Conservation (phyloP, 2,797 vertebrate genomes). For the Protosalanx chinensis region DNA sequence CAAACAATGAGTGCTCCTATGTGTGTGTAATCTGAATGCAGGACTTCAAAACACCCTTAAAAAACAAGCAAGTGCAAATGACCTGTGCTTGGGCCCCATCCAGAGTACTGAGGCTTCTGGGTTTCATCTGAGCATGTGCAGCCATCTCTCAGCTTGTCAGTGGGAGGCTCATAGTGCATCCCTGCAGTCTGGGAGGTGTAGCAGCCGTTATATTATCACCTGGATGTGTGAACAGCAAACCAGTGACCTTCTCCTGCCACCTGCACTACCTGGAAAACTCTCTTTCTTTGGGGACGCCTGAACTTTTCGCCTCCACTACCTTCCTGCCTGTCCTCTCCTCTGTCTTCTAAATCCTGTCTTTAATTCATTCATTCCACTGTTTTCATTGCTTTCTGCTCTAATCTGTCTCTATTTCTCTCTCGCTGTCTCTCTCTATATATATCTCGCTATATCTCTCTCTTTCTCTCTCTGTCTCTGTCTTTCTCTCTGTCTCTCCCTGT, state of each 20-base stretch:
- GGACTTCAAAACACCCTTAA: slow-evolving; percentile 46
- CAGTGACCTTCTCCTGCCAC: slow-evolving; percentile 69
- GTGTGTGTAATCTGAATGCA: neutral
- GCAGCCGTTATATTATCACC: slow-evolving; percentile 83
- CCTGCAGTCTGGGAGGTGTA: slow-evolving; percentile 58
- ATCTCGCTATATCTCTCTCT: neutral
- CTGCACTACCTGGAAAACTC: slow-evolving; percentile 54
- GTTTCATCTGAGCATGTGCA: slow-evolving; percentile 74
- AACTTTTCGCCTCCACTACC: neutral
- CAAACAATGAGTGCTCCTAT: slow-evolving; percentile 11
- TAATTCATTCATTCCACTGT: neutral
- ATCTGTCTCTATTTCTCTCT: neutral
- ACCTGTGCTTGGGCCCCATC: slow-evolving; percentile 69
- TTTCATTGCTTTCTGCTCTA: neutral
- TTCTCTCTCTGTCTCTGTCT: neutral
- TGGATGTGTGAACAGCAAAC: slow-evolving; percentile 74
- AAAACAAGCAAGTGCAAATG: slow-evolving; percentile 60
- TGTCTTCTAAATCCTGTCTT: slow-evolving; percentile 20
- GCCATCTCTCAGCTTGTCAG: slow-evolving; percentile 67
- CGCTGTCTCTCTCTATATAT: slow-evolving; percentile 35
- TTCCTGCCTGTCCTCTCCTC: slow-evolving; percentile 28
- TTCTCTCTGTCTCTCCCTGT: neutral
- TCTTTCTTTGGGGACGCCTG: neutral
- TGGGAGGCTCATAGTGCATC: slow-evolving; percentile 57
- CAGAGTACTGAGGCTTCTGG: slow-evolving; percentile 64